Conservation (phyloP, 1,140 invertebrate species). For the Hyles vespertilio region DNA sequence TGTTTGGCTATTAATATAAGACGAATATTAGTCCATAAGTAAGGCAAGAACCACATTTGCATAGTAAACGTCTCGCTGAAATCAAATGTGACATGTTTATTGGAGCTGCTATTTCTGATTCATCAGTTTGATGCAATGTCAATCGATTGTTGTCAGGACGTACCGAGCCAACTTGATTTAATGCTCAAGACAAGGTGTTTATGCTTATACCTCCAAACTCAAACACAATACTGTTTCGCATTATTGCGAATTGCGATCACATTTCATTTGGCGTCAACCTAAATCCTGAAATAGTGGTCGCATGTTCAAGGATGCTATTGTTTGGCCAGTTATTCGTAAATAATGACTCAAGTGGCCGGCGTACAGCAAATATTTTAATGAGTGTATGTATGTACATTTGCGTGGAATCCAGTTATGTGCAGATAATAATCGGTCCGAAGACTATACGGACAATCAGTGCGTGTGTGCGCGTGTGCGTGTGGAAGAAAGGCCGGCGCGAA, state of each 20-base stretch:
- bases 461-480: slow-evolving; percentile 38
- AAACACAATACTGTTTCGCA: slow-evolving; percentile 13
- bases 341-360: slow-evolving; percentile 40
- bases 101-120: slow-evolving; percentile 37
- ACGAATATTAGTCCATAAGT: too few relatives aligned
- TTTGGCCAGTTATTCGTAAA: slow-evolving; percentile 47
- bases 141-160: slow-evolving; percentile 33
- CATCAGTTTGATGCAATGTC: slow-evolving; percentile 39
- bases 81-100: slow-evolving; percentile 38
- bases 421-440: slow-evolving; percentile 52
- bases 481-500: slow-evolving; percentile 66
- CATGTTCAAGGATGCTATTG: slow-evolving; percentile 43
- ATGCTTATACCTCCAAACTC: slow-evolving; percentile 22
- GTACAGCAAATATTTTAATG: slow-evolving; percentile 60
- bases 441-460: slow-evolving; percentile 38
- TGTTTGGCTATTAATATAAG: too few relatives aligned
- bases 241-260: slow-evolving; percentile 15
- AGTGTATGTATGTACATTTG: slow-evolving; percentile 26
- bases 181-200: slow-evolving; percentile 35
- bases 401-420: slow-evolving; percentile 59
- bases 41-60: too few relatives aligned
- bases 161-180: slow-evolving; percentile 37
- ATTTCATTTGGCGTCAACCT: slow-evolving; percentile 33
- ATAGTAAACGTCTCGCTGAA: slow-evolving; percentile 1
- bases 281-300: slow-evolving; percentile 50